A percentile compares a stretch with the other conserved stretches of the same genome.
Conservation (phyloP, 2,888 invertebrate species). For the Agrotis exclamationis region DNA sequence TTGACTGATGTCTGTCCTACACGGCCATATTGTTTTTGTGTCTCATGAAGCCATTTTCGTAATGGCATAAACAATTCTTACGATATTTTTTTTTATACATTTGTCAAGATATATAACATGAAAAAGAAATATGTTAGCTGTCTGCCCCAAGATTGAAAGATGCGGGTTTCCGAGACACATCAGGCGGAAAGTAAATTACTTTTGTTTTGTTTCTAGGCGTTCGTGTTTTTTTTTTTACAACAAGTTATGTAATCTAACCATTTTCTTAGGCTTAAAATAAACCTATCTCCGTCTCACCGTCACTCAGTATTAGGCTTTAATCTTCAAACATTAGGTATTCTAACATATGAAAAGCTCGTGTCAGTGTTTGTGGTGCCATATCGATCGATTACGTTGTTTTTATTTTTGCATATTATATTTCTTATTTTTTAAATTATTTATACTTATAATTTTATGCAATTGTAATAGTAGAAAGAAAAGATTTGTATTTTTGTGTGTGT, state of each 20-base stretch:
- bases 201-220: conserved; percentile 41
- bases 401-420: too few relatives aligned
- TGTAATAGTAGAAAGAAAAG: too few relatives aligned
- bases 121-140: conserved; percentile 47
- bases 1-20: too few relatives aligned
- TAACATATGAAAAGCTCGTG: too few relatives aligned
- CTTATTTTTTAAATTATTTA: too few relatives aligned
- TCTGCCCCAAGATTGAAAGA: conserved; percentile 52
- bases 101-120: conserved; percentile 52
- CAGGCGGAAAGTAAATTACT: conserved; percentile 48
- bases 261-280: background rate
- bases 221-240: background rate
- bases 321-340: too few relatives aligned
- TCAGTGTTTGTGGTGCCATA: too few relatives aligned
- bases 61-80: conserved; percentile 30
- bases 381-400: too few relatives aligned
- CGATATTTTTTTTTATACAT: conserved; percentile 22
- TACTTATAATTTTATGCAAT: too few relatives aligned
- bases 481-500: too few relatives aligned
- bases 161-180: conserved; percentile 32
- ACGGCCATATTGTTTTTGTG: conserved; percentile 4
- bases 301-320: too few relatives aligned
- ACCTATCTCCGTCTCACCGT: background rate
- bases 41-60: background rate
- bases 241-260: background rate